These are phyloP conservation scores for Labeo catla DNA, from an alignment of 2,113 vertebrate genomes.

Conservation along the genomic window DNA sequence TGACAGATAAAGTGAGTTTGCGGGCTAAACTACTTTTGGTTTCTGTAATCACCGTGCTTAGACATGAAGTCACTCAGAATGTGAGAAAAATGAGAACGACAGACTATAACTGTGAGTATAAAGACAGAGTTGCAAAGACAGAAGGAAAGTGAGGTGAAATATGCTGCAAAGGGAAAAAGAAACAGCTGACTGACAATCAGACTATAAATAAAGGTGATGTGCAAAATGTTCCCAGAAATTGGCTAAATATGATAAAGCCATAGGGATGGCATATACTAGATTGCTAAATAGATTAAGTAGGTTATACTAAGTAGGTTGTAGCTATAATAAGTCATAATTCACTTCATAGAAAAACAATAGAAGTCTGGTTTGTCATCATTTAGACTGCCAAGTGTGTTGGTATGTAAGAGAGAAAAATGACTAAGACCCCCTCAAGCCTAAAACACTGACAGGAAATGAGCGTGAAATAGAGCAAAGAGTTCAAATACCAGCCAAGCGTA, in stretches of 20 bases:
- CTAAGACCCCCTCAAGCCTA: not conserved
- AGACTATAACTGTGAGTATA: not conserved
- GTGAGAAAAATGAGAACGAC: not conserved
- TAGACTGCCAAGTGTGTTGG: not conserved
- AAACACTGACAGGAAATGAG: constrained; percentile 15
- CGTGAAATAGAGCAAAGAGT: not conserved
- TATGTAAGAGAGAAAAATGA: not conserved
- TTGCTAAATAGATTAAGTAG: too few species aligned
- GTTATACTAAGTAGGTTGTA: too few species aligned
- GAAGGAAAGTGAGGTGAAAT: not conserved
- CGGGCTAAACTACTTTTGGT: not conserved
- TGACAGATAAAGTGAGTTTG: constrained; percentile 21
- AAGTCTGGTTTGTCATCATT: not conserved
- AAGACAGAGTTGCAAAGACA: not conserved
- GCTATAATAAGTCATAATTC: too few species aligned
- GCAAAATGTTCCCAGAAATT: not conserved
- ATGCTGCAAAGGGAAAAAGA: not conserved
- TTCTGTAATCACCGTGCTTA: not conserved
- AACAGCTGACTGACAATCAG: not conserved
- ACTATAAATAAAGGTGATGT: not conserved
- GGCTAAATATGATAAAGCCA: not conserved
- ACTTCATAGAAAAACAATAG: not conserved
- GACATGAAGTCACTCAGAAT: constrained; percentile 11
- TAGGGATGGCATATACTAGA: not conserved
- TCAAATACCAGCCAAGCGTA: not conserved